phyloP scores from a whole-genome alignment of 2,797 vertebrate genomes.

The Neopelma chrysocephalum region DNA sequence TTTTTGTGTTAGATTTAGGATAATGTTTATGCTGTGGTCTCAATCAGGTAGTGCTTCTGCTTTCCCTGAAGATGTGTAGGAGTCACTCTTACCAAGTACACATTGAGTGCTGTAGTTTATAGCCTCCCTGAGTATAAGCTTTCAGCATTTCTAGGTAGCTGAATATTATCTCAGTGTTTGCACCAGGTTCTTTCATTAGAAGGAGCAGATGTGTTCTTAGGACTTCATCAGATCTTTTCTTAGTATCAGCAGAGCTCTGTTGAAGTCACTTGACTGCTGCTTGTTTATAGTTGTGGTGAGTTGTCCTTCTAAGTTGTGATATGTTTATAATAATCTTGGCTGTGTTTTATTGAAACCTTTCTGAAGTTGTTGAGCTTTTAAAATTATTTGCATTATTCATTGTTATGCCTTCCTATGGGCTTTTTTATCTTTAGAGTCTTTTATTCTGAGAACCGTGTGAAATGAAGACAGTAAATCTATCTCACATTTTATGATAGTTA shows the following conservation, averaged over 20 bases:
- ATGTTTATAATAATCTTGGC: neutral
- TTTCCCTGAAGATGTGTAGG: neutral
- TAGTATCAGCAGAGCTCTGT: neutral
- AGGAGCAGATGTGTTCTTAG: neutral
- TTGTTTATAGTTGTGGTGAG: neutral
- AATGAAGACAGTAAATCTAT: neutral
- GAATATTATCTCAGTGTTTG: neutral
- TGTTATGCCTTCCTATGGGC: neutral
- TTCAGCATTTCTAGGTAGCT: constrained; percentile 43
- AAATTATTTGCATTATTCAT: neutral
- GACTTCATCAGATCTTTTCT: constrained; percentile 29
- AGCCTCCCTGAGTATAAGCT: neutral
- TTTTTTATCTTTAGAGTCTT: neutral
- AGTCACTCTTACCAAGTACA: neutral
- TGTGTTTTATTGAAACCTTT: neutral
- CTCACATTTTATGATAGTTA: neutral
- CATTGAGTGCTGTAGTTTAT: neutral
- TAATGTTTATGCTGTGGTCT: constrained; percentile 36
- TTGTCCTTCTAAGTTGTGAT: neutral
- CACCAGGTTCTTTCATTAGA: neutral
- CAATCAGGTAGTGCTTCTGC: constrained; percentile 21
- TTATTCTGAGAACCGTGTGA: neutral
- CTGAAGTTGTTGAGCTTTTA: neutral
- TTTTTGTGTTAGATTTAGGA: constrained; percentile 33
- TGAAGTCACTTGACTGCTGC: constrained; percentile 6